Evolutionary conservation across 1,140 invertebrate genomes (phyloP).

Genomic region (Atopsyche davidsoni): DNA sequence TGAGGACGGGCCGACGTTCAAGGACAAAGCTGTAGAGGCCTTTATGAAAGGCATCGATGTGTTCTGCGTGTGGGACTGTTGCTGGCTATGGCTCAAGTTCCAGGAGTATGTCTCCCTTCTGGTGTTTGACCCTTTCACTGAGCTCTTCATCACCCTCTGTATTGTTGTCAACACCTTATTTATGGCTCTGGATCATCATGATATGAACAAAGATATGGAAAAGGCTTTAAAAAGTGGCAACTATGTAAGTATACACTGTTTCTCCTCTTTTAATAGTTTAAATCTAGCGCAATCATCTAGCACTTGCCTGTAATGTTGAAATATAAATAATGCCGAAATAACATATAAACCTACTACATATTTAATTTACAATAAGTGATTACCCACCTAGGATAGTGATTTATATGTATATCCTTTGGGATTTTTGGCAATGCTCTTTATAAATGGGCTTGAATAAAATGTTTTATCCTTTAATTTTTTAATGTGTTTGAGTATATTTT

Average conservation of each 20-base stretch:
- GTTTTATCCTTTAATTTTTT: too few relatives aligned
- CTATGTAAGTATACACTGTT: constrained; percentile 67
- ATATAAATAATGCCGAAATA: too few relatives aligned
- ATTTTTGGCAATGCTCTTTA: too few relatives aligned
- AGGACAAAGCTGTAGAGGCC: constrained; percentile 72
- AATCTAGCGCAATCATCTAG: too few relatives aligned
- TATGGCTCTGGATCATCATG: constrained; percentile 95
- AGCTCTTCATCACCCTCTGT: constrained; percentile 95
- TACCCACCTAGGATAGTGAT: too few relatives aligned
- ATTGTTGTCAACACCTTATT: constrained; percentile 97
- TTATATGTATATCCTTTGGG: too few relatives aligned
- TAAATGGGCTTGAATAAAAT: too few relatives aligned
- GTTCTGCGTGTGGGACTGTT: constrained; percentile 97
- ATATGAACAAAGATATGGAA: constrained; percentile 84
- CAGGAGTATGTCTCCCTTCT: constrained; percentile 85
- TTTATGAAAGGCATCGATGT: constrained; percentile 79
- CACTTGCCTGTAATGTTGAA: too few relatives aligned
- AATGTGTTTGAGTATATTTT: too few relatives aligned
- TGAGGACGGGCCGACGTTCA: constrained; percentile 82
- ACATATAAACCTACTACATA: too few relatives aligned
- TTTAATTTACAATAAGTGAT: too few relatives aligned
- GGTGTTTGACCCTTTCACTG: constrained; percentile 97
- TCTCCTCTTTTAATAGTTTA: too few relatives aligned
- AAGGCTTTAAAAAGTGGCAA: constrained; percentile 85
- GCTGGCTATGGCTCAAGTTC: constrained; percentile 82